Percentiles rank a stretch among this genome's conserved stretches.
Conservation (phyloP, 64 coral and sea anemone genomes). For the Actinia equina region DNA sequence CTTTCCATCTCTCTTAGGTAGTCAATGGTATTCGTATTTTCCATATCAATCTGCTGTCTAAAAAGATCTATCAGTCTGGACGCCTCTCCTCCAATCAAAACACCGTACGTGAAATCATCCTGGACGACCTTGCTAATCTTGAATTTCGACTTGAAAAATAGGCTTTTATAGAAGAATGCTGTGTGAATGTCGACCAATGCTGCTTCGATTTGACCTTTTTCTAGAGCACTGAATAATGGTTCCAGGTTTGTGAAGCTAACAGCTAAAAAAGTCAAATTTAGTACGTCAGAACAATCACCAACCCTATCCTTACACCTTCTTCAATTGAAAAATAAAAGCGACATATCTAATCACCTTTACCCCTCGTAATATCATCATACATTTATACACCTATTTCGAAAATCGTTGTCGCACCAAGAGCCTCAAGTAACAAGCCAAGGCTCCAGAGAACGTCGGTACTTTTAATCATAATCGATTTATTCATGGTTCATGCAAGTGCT, state of each 20-base stretch:
- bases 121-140: neutral
- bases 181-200: slow-evolving; percentile 6
- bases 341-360: no score
- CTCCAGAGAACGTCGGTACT: no score
- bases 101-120: slow-evolving; percentile 4
- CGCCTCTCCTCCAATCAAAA: slow-evolving; percentile 5
- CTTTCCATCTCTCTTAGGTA: neutral
- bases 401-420: no score
- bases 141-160: neutral
- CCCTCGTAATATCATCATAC: no score
- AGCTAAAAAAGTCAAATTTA: neutral
- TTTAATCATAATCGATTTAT: no score
- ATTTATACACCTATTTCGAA: no score
- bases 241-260: neutral
- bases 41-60: neutral
- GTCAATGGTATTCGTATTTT: neutral
- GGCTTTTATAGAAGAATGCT: neutral
- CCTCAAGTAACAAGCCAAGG: no score
- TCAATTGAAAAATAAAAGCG: no score
- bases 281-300: no score
- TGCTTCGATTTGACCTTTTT: neutral
- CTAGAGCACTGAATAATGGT: neutral
- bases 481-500: no score
- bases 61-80: neutral
- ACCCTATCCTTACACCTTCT: no score